Evolutionary conservation across 2,797 vertebrate species (phyloP).

Genomic region (Chaetophractus vellerosus): DNA sequence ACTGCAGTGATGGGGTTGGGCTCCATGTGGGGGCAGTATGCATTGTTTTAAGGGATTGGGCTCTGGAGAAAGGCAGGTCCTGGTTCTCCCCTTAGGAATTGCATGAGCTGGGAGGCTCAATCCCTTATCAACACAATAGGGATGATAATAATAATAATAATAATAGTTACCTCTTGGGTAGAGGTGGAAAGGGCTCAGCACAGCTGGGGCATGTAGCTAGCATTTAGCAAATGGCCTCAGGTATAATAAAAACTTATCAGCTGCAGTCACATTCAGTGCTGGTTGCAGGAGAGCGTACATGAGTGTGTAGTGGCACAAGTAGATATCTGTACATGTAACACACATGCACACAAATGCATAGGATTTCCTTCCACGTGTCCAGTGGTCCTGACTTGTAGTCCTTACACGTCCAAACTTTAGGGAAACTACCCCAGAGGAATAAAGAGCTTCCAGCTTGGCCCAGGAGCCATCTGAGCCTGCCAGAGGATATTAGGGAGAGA

Average conservation of each 20-base stretch:
- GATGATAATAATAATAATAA: no score
- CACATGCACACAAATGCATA: rapidly evolving
- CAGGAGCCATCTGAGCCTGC: background rate
- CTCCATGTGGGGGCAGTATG: background rate
- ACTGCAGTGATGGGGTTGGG: background rate
- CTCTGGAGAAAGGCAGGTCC: background rate
- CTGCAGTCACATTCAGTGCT: background rate
- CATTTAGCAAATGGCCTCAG: background rate
- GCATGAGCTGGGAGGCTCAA: background rate
- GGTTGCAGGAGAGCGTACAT: background rate
- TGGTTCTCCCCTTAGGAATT: background rate
- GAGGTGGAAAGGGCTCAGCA: background rate
- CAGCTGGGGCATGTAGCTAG: background rate
- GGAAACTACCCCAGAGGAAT: background rate
- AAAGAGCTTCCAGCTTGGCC: background rate
- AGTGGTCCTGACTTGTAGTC: rapidly evolving
- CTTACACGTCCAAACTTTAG: background rate
- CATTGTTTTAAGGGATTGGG: background rate
- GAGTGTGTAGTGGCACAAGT: rapidly evolving
- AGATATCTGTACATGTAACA: background rate
- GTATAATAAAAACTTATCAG: background rate
- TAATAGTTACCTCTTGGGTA: no score
- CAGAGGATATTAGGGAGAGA: rapidly evolving
- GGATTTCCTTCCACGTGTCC: background rate
- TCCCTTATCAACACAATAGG: background rate